Percentiles rank a stretch among this genome's conserved stretches.
Conservation (phyloP, 2,888 invertebrate genomes). For the Tetramorium bicarinatum region DNA sequence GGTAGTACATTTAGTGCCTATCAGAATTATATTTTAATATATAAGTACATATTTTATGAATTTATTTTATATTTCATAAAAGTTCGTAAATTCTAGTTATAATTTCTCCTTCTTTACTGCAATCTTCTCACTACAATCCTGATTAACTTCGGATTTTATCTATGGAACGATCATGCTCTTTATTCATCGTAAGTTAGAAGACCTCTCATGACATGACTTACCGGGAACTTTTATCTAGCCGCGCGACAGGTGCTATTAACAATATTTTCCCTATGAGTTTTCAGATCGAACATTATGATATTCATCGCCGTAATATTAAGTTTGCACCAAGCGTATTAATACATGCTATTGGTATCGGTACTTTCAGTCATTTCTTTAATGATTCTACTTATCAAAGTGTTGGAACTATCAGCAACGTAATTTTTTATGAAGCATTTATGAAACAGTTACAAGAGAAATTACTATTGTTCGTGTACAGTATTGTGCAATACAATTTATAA, state of each 20-base stretch:
- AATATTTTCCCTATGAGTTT: slow-evolving; percentile 56
- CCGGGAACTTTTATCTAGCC: not conserved
- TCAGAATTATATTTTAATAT: not conserved
- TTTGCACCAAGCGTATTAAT: slow-evolving; percentile 45
- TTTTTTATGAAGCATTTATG: not conserved
- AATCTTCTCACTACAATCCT: not conserved
- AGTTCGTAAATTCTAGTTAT: not conserved
- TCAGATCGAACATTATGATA: slow-evolving; percentile 22
- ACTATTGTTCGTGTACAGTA: not conserved
- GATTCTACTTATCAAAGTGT: not conserved
- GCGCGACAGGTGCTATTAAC: slow-evolving; percentile 59
- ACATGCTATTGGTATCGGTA: not conserved
- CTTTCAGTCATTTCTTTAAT: slow-evolving; percentile 45
- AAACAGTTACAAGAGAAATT: not conserved
- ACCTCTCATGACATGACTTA: not conserved
- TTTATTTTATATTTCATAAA: not conserved
- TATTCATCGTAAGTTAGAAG: not conserved
- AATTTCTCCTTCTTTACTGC: not conserved
- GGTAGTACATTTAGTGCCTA: not conserved
- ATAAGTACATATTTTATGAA: not conserved
- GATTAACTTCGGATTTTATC: not conserved
- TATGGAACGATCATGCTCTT: not conserved
- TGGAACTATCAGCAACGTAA: not conserved
- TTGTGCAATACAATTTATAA: not conserved
- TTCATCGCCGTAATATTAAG: slow-evolving; percentile 39